Base-by-base conservation (phyloP, 1,140 invertebrate genomes). In the Aphelenchoides besseyi region DNA sequence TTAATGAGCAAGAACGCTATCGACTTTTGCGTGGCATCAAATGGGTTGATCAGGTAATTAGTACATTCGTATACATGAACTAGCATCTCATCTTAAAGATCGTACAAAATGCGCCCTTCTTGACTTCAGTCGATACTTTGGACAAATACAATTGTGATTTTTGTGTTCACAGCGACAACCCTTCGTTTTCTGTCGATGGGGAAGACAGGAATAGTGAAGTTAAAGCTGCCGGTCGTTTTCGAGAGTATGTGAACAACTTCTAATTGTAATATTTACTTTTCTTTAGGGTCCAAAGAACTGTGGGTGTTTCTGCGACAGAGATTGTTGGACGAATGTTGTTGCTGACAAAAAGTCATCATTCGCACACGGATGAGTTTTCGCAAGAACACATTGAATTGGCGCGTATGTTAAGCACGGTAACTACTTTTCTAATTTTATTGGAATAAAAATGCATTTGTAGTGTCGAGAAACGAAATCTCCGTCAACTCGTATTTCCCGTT, bases 21-120 rank as follows among this genome's bases (percentile, higher is more conserved):
- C 95, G 96, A 88, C 97, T 99, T 95, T 94, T 98, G 18, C 88
- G 91, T 79, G 95, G 93, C n/a, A 98, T 99, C 70, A 98, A 98
- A 87, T 99, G 97, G 97, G 96, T 99, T 3, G 96, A 98, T 87
- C 94, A 98, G 87, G 88, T 98, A n/a, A n/a, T n/a, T n/a, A n/a
- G n/a, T n/a, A n/a, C n/a, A n/a, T n/a, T n/a, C n/a, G n/a, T n/a
- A n/a, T n/a, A n/a, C n/a, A n/a, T n/a, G n/a, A n/a, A n/a, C n/a
- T n/a, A n/a, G n/a, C n/a, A n/a, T n/a, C n/a, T n/a, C n/a, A n/a
- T n/a, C n/a, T n/a, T n/a, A n/a, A n/a, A n/a, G n/a, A n/a, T n/a
- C 37, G 91, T 98, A 2, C 92, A 98, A 87, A 92, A 90, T 78
- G 96, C 94, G 33, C 96, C 97, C 29, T 98, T 98, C 87, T 92